Base-by-base conservation (phyloP, 2,888 invertebrate genomes). In the Bimastos eiseni region DNA sequence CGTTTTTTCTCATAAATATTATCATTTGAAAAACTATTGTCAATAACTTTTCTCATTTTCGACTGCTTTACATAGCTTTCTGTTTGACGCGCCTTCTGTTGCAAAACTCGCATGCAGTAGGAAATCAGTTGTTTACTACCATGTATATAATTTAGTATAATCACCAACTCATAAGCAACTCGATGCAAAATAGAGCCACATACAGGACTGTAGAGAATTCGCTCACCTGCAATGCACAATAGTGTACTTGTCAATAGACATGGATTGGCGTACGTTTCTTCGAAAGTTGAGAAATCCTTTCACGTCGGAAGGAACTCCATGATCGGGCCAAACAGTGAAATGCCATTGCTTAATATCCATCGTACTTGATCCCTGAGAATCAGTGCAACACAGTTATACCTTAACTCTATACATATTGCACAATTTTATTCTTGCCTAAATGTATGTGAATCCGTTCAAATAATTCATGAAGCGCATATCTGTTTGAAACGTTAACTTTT, bases 211-310 rank as follows among this genome's bases (percentile, higher is more conserved):
- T 70, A 11, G 30, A 70, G 70, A 70, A 70, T 70, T n/a, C n/a
- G n/a, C 1, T 86, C 24, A 37, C 86, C 86, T 86, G 86, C 86
- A 86, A 86, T 86, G 86, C 37, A 86, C 37, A 86, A 86, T 30
- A 21, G 86, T 86, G 86, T 86, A 86, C n/a, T 86, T 86, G 37
- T 86, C 86, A 30, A 21, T 2, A 36, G 86, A 86, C 34, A 86
- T 34, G 37, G 34, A 86, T 15, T 36, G 86, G 15, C 86, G 86
- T 34, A 86, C 86, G 36, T 8, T 86, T 17, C 86, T 36, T 36
- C 36, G 86, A 36, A 86, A 86, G 15, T 86, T 37, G 36, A 86
- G 86, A 86, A 86, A 86, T 86, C 86, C 86, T 86, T 86, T 86
- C 36, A 86, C 37, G 37, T 86, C 37, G 86, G 86, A 34, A 5